Evolutionary conservation across 2,888 invertebrate species (phyloP), one percentile per base, ranked within the genome.

Genomic region (Trachelus stipa): DNA sequence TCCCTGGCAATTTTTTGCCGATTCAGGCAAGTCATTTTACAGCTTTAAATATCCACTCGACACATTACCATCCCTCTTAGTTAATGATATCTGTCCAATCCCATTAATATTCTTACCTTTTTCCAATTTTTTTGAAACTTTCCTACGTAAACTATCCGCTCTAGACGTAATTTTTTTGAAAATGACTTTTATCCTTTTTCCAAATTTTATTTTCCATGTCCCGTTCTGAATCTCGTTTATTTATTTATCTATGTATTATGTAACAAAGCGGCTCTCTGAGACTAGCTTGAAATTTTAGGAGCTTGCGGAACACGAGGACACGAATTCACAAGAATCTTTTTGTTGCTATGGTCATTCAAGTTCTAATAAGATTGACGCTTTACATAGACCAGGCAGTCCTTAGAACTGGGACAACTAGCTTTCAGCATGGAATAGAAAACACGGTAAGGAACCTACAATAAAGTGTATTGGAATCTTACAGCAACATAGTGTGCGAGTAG

Each of bases 311-410:
- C 89, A 95, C 95, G 87, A 93, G 97, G 75, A 98, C 97, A 0
- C 94, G 95, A 85, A 97, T 97, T 84, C 98, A 97, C 92, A 96
- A 95, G 91, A 96, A 96, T 90, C 93, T 97, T 77, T 98, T 97
- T 91, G 93, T 95, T 69, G 96, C 97, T 2, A 96, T 97, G 93
- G 93, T 96, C 77, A 92, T 96, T 80, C 96, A 96, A 92, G 96
- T 96, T 15, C 89, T 95, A 68, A 94, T 96, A 74, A 93, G 97
- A 71, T 92, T 97, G 78, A 94, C 94, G 0, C 90, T 96, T 68
- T 97, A 97, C 91, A 93, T 96, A 76, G 96, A 97, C 90, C 96
- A 97, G 88, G 94, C 93, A 0, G 90, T 94, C 73, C 91, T 93
- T 2, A 92, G 87, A 86, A 90, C 79, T 83, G 92, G 81, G 82